Evolutionary conservation across 2,888 invertebrate genomes (phyloP).

Genomic region (Cosmopolites sordidus): DNA sequence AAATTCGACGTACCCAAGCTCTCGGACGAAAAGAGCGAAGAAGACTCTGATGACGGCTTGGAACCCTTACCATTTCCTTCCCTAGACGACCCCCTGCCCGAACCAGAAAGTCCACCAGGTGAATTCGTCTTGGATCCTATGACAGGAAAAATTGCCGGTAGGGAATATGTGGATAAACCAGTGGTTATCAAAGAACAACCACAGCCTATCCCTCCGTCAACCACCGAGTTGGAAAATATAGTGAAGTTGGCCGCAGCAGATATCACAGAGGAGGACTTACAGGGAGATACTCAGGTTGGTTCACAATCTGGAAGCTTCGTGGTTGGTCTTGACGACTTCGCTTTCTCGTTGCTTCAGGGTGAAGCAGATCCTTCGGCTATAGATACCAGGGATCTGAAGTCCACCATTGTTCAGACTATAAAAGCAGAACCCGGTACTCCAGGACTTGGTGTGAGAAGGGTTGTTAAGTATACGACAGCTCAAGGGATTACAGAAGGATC

Average conservation of each 20-base stretch:
- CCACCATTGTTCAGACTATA: constrained; percentile 2
- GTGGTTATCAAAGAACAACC: constrained; percentile 37
- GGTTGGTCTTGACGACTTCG: neutral
- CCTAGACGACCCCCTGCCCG: constrained; percentile 54
- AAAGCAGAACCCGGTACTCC: constrained; percentile 1
- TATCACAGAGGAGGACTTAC: constrained; percentile 41
- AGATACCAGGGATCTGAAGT: constrained; percentile 3
- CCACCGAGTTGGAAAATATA: constrained; percentile 39
- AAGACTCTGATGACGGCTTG: constrained; percentile 54
- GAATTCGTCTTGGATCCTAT: constrained; percentile 69
- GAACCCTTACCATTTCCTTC: constrained; percentile 59
- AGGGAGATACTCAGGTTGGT: constrained; percentile 22
- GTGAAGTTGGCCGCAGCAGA: constrained; percentile 45
- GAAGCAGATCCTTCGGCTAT: constrained; percentile 19
- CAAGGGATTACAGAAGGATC: constrained; percentile 9
- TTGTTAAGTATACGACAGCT: constrained; percentile 14
- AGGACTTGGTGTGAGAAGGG: neutral
- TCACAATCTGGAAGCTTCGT: neutral
- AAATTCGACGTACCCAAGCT: constrained; percentile 5
- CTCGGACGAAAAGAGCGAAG: constrained; percentile 16
- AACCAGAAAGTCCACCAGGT: constrained; percentile 56
- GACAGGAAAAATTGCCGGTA: constrained; percentile 48
- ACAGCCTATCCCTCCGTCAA: constrained; percentile 27
- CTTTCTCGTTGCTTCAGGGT: constrained; percentile 5
- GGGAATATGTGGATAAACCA: constrained; percentile 30